A percentile compares a stretch with the other conserved stretches of the same genome.
Evolutionary conservation across 2,888 invertebrate genomes (phyloP).

Genomic region (Callyntrura guangdongensis): DNA sequence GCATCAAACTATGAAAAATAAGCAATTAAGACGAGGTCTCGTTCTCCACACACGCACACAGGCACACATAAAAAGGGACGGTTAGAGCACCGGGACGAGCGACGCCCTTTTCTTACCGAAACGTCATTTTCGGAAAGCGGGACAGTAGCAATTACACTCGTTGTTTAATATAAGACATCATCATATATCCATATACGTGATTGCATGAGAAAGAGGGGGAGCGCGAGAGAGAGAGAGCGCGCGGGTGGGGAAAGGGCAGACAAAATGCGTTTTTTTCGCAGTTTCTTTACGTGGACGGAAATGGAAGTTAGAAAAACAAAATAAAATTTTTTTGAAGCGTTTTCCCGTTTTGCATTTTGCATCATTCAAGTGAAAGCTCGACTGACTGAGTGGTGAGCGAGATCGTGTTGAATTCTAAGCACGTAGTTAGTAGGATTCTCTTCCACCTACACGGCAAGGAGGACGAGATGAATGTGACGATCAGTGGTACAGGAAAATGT

Average conservation of each 20-base stretch:
- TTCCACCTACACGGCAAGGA: conserved; percentile 53
- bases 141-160: background rate
- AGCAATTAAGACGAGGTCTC: background rate
- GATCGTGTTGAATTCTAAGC: conserved; percentile 33
- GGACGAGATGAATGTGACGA: conserved; percentile 51
- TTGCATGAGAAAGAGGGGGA: background rate
- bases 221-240: background rate
- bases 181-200: background rate
- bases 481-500: conserved; percentile 45
- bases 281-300: conserved; percentile 3
- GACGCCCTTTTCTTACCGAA: conserved; percentile 5
- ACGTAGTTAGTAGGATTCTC: conserved; percentile 17
- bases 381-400: background rate
- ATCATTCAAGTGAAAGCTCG: conserved; percentile 54
- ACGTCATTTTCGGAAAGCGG: background rate
- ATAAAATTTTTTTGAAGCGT: background rate
- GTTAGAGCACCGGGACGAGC: too few species aligned
- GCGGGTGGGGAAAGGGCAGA: background rate
- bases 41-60: too few species aligned
- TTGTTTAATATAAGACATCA: background rate
- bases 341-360: background rate
- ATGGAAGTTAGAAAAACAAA: conserved; percentile 7
- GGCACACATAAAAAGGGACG: too few species aligned
- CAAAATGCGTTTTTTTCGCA: background rate
- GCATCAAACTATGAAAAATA: background rate